Percentiles rank a stretch among this genome's conserved stretches.
Evolutionary conservation across 2,888 invertebrate species (phyloP).

Genomic region (Drosophila meridionalis): DNA sequence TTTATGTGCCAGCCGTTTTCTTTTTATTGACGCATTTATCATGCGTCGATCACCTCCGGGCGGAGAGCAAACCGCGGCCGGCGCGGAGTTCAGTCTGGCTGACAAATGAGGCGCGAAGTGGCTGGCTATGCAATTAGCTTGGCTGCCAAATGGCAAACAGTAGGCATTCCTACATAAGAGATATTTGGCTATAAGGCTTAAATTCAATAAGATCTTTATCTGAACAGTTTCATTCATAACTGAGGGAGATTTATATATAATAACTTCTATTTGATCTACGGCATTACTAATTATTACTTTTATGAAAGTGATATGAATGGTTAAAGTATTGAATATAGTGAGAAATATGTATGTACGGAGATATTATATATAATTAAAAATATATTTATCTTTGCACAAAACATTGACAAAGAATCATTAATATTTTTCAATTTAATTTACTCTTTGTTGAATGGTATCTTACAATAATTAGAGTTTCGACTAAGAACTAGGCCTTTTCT

Average conservation of each 20-base stretch:
- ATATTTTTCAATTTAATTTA: no score
- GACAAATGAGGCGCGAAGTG: conserved; percentile 73
- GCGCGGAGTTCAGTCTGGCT: conserved; percentile 16
- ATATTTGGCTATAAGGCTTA: not conserved
- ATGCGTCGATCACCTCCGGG: conserved; percentile 64
- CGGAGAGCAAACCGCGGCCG: conserved; percentile 36
- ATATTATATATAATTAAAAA: no score
- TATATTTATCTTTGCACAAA: no score
- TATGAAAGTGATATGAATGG: no score
- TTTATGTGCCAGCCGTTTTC: conserved; percentile 45
- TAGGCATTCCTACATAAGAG: conserved; percentile 13
- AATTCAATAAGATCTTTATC: not conserved
- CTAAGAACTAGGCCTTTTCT: no score
- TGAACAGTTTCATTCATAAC: not conserved
- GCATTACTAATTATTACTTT: no score
- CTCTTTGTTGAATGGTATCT: no score
- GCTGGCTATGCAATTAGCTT: conserved; percentile 56
- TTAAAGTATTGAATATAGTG: no score
- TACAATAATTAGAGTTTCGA: no score
- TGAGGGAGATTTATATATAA: not conserved
- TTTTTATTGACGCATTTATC: conserved; percentile 72
- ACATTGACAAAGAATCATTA: no score
- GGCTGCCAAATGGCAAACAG: conserved; percentile 50
- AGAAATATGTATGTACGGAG: no score
- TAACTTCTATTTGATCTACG: no score